phyloP scores from a whole-genome alignment of 1,140 invertebrate genomes.

The Drosophila kurseongensis region DNA sequence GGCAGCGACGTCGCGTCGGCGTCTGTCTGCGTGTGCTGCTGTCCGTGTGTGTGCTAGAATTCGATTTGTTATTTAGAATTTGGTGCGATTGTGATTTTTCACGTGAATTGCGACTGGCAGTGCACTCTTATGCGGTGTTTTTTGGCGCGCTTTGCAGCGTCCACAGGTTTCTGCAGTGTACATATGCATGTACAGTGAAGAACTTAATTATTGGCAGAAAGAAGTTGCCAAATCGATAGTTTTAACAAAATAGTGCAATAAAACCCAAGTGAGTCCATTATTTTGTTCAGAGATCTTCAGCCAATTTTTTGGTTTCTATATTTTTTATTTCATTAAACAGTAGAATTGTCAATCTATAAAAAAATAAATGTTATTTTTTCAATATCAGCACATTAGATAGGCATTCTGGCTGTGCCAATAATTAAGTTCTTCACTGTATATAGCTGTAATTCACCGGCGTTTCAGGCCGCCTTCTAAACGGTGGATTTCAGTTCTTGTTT shows the following conservation, averaged over 20 bases:
- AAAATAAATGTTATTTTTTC: too few relatives aligned
- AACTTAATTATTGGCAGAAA: too few relatives aligned
- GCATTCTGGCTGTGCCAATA: too few relatives aligned
- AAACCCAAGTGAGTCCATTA: too few relatives aligned
- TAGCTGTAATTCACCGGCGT: slow-evolving; percentile 5
- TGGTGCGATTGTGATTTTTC: slow-evolving; percentile 29
- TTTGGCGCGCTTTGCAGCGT: slow-evolving; percentile 69
- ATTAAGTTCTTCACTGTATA: background rate
- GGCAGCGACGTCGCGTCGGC: slow-evolving; percentile 42
- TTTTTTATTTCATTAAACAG: too few relatives aligned
- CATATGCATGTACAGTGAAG: background rate
- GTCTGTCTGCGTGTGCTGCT: slow-evolving; percentile 21
- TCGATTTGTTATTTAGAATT: slow-evolving; percentile 29
- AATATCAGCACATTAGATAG: too few relatives aligned
- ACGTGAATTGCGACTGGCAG: slow-evolving; percentile 24
- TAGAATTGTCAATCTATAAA: too few relatives aligned
- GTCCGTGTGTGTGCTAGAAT: slow-evolving; percentile 20
- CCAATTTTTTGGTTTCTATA: too few relatives aligned
- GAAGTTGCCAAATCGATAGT: too few relatives aligned
- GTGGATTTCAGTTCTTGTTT: background rate
- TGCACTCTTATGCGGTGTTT: slow-evolving; percentile 2
- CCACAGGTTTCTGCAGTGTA: slow-evolving; percentile 18
- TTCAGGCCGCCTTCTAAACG: background rate
- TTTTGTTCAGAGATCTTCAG: too few relatives aligned
- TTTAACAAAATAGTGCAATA: too few relatives aligned